A percentile compares a stretch with the other conserved stretches of the same genome.
Evolutionary conservation across 2,888 invertebrate genomes (phyloP).

Genomic region (Nomada hirtipes): DNA sequence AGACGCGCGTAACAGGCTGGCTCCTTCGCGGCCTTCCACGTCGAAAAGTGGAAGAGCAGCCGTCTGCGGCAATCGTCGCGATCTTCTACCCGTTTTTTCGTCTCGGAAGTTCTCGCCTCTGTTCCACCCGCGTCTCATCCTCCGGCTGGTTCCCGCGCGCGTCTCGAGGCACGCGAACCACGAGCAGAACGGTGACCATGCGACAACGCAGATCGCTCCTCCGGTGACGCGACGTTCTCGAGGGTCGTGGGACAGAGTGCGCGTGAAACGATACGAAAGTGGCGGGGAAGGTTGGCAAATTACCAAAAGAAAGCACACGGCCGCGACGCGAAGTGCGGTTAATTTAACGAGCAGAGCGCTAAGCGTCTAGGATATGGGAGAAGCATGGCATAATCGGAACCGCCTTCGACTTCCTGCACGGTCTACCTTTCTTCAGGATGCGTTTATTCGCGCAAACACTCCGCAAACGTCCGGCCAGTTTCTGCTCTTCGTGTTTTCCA

Average conservation of each 20-base stretch:
- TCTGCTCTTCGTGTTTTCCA: background rate
- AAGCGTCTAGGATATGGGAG: conserved; percentile 4
- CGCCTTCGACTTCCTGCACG: conserved; percentile 36
- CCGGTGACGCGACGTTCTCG: background rate
- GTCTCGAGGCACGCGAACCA: background rate
- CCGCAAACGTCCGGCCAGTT: too few relatives aligned
- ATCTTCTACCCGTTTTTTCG: conserved; percentile 3
- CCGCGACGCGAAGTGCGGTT: conserved; percentile 18
- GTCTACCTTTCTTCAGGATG: background rate
- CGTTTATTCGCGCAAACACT: conserved; percentile 17
- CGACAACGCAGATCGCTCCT: background rate
- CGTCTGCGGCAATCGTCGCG: conserved; percentile 20
- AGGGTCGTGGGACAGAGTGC: too few relatives aligned
- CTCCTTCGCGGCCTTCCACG: conserved; percentile 51
- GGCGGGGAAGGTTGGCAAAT: background rate
- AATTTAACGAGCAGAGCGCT: conserved; percentile 13
- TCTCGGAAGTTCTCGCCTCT: background rate
- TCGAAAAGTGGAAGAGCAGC: conserved; percentile 50
- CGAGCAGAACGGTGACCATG: background rate
- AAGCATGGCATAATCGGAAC: background rate
- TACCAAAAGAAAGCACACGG: background rate
- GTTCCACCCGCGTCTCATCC: background rate
- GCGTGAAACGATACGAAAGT: background rate
- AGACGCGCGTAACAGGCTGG: conserved; percentile 65
- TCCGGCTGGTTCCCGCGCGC: background rate